Evolutionary conservation across 1,140 invertebrate genomes (phyloP).

Genomic region (Telenomus remus): DNA sequence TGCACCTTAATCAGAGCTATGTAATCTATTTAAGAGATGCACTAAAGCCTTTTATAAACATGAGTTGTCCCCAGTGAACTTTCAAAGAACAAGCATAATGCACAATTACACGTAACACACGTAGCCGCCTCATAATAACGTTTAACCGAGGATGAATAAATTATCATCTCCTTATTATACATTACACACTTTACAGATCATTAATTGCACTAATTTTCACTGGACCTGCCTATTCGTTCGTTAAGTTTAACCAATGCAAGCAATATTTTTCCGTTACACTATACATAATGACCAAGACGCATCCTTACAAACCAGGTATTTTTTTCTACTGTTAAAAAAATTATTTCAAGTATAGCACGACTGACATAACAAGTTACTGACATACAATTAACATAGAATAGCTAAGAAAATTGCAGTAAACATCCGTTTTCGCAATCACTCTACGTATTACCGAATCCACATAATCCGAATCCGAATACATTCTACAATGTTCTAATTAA

Average conservation of each 20-base stretch:
- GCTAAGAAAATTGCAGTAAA: constrained; percentile 3
- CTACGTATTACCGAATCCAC: too few species aligned
- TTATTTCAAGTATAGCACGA: constrained; percentile 3
- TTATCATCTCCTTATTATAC: constrained; percentile 49
- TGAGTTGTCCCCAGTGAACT: constrained; percentile 17
- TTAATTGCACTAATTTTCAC: constrained; percentile 53
- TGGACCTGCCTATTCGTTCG: constrained; percentile 23
- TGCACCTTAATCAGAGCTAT: constrained; percentile 5
- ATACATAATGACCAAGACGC: constrained; percentile 15
- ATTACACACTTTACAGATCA: constrained; percentile 36
- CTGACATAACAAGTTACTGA: constrained; percentile 1
- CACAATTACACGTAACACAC: constrained; percentile 39
- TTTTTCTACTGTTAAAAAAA: constrained; percentile 15
- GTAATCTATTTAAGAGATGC: constrained; percentile 27
- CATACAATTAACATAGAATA: constrained; percentile 20
- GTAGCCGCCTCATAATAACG: background rate
- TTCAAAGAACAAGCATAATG: constrained; percentile 30
- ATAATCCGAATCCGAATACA: too few species aligned
- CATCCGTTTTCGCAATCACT: constrained; percentile 8
- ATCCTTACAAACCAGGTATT: background rate
- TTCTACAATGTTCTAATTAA: too few species aligned
- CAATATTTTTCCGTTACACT: background rate
- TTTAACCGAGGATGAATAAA: constrained; percentile 54
- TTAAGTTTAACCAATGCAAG: constrained; percentile 25
- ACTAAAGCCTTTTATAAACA: constrained; percentile 40